Percentiles rank a stretch among this genome's conserved stretches.
These are phyloP conservation scores for Nephrotoma guestfalica DNA, from an alignment of 2,888 invertebrate species.

Conservation along the genomic window DNA sequence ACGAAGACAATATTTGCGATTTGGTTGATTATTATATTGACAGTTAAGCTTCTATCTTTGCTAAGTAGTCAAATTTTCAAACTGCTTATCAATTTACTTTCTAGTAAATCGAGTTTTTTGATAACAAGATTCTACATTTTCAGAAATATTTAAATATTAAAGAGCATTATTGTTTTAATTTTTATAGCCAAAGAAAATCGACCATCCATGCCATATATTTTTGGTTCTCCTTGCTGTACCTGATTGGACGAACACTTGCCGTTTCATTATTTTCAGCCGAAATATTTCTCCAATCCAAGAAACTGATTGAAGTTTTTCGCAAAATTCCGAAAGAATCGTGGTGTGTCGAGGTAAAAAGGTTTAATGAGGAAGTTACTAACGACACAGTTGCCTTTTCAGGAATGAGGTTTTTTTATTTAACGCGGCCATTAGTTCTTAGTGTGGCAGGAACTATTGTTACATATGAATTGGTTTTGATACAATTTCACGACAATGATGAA, in stretches of 20 bases:
- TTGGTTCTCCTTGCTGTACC: slow-evolving; percentile 39
- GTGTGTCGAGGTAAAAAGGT: slow-evolving; percentile 32
- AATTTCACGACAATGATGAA: slow-evolving; percentile 33
- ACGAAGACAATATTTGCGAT: not conserved
- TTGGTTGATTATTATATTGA: not conserved
- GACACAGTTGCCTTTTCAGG: slow-evolving; percentile 28
- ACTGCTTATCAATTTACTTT: not conserved
- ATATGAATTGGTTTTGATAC: slow-evolving; percentile 41
- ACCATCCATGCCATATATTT: slow-evolving; percentile 36
- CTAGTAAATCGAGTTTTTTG: not conserved
- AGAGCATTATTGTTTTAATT: too few relatives aligned
- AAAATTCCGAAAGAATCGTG: slow-evolving; percentile 34
- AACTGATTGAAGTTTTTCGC: slow-evolving; percentile 29
- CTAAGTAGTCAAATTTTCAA: too few relatives aligned
- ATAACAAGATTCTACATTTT: not conserved
- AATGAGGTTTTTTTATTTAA: slow-evolving; percentile 30
- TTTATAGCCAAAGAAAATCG: slow-evolving; percentile 25
- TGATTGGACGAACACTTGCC: slow-evolving; percentile 38
- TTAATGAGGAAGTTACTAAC: slow-evolving; percentile 26
- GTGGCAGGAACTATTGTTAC: slow-evolving; percentile 45
- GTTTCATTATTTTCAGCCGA: slow-evolving; percentile 41
- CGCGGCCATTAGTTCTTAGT: slow-evolving; percentile 26
- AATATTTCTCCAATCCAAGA: slow-evolving; percentile 39
- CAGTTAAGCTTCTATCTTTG: too few relatives aligned
- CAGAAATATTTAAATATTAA: not conserved